phyloP scores from a whole-genome alignment of 2,888 invertebrate species.

The Drymonia ruficornis region DNA sequence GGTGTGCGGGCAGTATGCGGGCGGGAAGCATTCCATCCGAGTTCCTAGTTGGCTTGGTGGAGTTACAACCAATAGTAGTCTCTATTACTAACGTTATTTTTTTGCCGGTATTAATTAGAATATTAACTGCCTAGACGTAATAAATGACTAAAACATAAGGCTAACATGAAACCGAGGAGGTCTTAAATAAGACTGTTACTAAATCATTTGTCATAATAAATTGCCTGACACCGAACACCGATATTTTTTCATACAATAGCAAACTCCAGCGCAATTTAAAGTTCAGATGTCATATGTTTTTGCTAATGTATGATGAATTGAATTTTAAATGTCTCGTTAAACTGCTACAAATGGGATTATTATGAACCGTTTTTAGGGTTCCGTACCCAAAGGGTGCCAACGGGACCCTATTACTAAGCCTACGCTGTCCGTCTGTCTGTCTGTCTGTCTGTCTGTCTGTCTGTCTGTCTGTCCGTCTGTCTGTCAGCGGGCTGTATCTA shows the following conservation, averaged over 20 bases:
- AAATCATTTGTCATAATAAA: constrained; percentile 9
- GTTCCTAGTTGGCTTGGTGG: too few relatives aligned
- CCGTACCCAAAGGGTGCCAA: too few relatives aligned
- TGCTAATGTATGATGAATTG: constrained; percentile 23
- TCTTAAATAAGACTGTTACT: constrained; percentile 3
- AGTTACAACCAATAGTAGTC: too few relatives aligned
- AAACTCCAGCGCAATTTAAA: constrained; percentile 7
- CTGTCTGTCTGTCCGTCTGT: too few relatives aligned
- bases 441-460: too few relatives aligned
- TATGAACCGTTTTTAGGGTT: background rate
- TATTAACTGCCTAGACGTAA: background rate
- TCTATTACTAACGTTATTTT: too few relatives aligned
- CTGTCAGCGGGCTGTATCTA: too few relatives aligned
- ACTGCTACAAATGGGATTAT: background rate
- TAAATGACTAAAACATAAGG: background rate
- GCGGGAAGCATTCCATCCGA: too few relatives aligned
- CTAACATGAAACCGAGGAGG: background rate
- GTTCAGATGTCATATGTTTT: constrained; percentile 14
- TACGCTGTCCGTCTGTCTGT: too few relatives aligned
- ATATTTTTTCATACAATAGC: constrained; percentile 11
- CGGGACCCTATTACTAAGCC: too few relatives aligned
- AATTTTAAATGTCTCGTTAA: constrained; percentile 19
- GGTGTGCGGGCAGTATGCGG: too few relatives aligned
- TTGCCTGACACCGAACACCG: background rate
- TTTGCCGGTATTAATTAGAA: background rate